A percentile compares a stretch with the other conserved stretches of the same genome.
These are phyloP conservation scores for Drosophila glabriapex DNA, from an alignment of 2,888 invertebrate genomes.

Conservation along the genomic window DNA sequence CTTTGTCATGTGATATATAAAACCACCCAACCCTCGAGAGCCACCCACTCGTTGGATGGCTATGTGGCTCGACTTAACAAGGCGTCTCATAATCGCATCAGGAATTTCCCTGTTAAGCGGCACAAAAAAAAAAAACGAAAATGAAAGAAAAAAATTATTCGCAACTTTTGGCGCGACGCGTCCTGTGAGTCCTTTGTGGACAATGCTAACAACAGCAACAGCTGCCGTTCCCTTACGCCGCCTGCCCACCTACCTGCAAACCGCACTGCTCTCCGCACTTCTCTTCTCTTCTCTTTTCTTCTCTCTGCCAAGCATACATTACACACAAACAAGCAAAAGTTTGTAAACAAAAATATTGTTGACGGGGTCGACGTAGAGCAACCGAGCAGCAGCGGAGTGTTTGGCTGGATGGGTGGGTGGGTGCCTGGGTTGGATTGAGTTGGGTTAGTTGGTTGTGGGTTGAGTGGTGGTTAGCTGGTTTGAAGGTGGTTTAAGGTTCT, in stretches of 20 bases:
- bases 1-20: constrained; percentile 45
- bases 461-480: constrained; percentile 39
- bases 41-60: constrained; percentile 8
- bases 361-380: constrained; percentile 50
- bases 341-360: constrained; percentile 82
- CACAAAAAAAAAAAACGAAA: constrained; percentile 16
- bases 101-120: constrained; percentile 74
- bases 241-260: constrained; percentile 31
- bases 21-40: background rate
- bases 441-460: constrained; percentile 41
- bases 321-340: constrained; percentile 77
- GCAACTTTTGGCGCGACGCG: constrained; percentile 71
- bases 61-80: constrained; percentile 66
- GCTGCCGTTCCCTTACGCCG: constrained; percentile 32
- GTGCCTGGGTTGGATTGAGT: background rate
- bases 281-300: background rate
- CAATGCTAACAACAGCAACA: constrained; percentile 59
- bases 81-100: constrained; percentile 78
- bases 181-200: constrained; percentile 66
- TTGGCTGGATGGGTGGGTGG: background rate
- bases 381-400: background rate
- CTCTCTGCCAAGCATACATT: constrained; percentile 38
- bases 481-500: constrained; percentile 56
- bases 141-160: constrained; percentile 34
- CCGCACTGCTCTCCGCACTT: background rate